Percentiles rank a stretch among this genome's conserved stretches.
Conservation (phyloP, 2,113 vertebrate genomes). For the Catharus minimus region DNA sequence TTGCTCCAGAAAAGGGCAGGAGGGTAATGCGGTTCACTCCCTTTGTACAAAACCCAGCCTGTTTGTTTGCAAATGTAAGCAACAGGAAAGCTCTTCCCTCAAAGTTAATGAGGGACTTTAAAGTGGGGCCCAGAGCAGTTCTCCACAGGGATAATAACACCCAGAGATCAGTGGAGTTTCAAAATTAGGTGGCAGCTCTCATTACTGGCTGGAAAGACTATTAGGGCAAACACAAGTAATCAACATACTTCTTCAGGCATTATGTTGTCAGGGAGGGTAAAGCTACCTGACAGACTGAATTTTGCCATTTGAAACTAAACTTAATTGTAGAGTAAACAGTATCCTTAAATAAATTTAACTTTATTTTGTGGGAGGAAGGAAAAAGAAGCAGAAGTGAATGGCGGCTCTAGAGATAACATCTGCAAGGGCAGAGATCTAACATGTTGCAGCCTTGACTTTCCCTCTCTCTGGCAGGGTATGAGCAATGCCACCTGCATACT, state of each 20-base stretch:
- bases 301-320: slow-evolving; percentile 2
- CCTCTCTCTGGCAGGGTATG: background rate
- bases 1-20: background rate
- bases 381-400: background rate
- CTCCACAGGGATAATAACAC: background rate
- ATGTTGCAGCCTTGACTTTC: background rate
- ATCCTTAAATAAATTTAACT: background rate
- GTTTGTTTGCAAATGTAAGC: slow-evolving; percentile 3
- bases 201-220: background rate
- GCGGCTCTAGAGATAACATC: background rate
- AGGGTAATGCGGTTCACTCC: background rate
- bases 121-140: background rate
- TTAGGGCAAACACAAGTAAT: background rate
- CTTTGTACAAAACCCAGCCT: background rate
- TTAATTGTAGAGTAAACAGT: background rate
- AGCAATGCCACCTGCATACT: background rate
- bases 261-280: background rate
- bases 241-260: background rate
- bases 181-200: background rate
- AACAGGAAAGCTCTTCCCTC: background rate
- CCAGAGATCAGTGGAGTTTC: background rate
- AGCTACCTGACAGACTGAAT: background rate
- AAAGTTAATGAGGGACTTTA: background rate
- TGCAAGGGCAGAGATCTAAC: background rate
- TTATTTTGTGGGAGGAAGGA: background rate